phyloP scores from a whole-genome alignment of 2,113 vertebrate genomes.

The Cinclus mexicanus region DNA sequence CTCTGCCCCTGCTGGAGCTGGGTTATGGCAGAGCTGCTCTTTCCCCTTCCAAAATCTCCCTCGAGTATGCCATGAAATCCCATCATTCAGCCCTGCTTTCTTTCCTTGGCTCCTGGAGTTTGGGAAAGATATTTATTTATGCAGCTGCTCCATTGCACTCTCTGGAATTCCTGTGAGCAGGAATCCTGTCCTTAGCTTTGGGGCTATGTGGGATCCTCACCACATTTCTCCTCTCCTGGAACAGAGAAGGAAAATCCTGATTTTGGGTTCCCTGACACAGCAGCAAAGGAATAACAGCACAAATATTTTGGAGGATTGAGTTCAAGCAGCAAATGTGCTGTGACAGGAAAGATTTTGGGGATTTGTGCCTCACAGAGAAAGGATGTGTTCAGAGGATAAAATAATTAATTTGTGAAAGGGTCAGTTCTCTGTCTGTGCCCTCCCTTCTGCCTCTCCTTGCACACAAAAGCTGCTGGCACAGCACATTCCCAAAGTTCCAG shows the following conservation, averaged over 20 bases:
- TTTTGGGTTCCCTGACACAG: not conserved
- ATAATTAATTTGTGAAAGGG: not conserved
- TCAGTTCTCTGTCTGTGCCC: too few relatives aligned
- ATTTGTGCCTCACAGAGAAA: not conserved
- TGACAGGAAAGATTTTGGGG: not conserved
- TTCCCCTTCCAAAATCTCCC: not conserved
- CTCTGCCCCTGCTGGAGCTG: not conserved
- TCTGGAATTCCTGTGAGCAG: not conserved
- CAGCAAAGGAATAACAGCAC: not conserved
- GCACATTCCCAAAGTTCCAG: not conserved
- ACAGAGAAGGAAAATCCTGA: not conserved
- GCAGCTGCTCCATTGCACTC: not conserved
- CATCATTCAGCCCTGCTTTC: not conserved
- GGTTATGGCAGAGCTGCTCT: not conserved
- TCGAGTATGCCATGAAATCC: not conserved
- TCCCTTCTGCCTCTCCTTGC: not conserved
- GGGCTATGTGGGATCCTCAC: not conserved
- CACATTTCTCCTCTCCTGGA: not conserved
- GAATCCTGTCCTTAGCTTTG: not conserved
- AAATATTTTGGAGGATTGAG: not conserved
- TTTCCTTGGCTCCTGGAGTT: not conserved
- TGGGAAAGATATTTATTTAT: fast-evolving
- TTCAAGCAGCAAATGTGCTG: not conserved
- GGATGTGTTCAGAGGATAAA: not conserved
- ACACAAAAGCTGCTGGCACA: too few relatives aligned